Conservation (phyloP, 2,888 invertebrate species). For the Limnephilus auricula region DNA sequence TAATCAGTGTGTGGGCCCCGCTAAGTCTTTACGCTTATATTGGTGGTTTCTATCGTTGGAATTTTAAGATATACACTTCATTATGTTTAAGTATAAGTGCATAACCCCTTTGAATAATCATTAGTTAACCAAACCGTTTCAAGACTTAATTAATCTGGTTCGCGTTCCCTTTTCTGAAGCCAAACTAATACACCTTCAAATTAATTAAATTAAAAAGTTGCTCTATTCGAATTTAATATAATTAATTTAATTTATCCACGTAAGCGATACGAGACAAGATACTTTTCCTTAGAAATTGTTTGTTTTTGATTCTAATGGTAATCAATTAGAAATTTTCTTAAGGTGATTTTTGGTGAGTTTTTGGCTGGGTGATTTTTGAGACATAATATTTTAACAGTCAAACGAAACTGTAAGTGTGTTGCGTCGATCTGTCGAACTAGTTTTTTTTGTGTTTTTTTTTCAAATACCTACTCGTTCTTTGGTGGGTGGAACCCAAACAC, state of each 20-base stretch:
- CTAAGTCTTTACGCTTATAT: neutral
- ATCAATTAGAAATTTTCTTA: neutral
- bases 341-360: no score
- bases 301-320: neutral
- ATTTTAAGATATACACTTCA: neutral
- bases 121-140: slow-evolving; percentile 29
- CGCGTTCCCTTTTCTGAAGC: slow-evolving; percentile 5
- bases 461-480: no score
- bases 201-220: slow-evolving; percentile 17
- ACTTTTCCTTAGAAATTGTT: neutral
- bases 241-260: neutral
- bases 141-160: neutral
- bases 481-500: no score
- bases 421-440: no score
- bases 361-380: no score
- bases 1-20: neutral
- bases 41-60: neutral
- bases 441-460: no score
- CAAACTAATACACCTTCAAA: slow-evolving; percentile 15
- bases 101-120: slow-evolving; percentile 4
- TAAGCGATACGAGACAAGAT: neutral
- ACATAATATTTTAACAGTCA: neutral
- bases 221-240: neutral
- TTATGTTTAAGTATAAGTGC: neutral
- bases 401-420: no score